Percentiles rank a stretch among this genome's conserved stretches.
These are phyloP conservation scores for Temnothorax ravouxi DNA, from an alignment of 2,888 invertebrate species.

Conservation along the genomic window DNA sequence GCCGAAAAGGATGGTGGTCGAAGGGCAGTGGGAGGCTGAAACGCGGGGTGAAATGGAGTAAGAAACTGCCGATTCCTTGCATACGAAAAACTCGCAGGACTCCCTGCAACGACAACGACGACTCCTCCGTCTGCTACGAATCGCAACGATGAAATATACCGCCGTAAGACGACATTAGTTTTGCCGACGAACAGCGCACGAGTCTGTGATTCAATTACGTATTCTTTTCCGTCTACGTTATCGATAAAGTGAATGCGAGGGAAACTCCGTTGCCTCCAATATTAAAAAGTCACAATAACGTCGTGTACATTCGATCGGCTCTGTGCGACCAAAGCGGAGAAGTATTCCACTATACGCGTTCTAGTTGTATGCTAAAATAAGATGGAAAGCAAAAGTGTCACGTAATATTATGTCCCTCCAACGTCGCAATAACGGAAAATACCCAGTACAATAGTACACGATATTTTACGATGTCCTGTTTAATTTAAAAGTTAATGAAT, in stretches of 20 bases:
- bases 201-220: slow-evolving; percentile 66
- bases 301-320: not conserved
- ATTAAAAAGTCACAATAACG: slow-evolving; percentile 38
- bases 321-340: not conserved
- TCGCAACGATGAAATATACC: slow-evolving; percentile 60
- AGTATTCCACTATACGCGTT: not conserved
- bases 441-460: not conserved
- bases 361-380: not conserved
- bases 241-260: slow-evolving; percentile 33
- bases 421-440: not conserved
- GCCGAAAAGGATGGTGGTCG: slow-evolving; percentile 23
- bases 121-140: slow-evolving; percentile 56
- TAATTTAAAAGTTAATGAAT: not conserved
- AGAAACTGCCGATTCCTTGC: slow-evolving; percentile 69
- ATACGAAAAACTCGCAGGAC: slow-evolving; percentile 64
- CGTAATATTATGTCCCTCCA: not conserved
- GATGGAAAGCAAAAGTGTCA: not conserved
- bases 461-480: not conserved
- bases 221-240: slow-evolving; percentile 43
- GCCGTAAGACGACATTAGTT: slow-evolving; percentile 22
- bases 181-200: not conserved
- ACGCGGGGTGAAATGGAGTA: slow-evolving; percentile 70
- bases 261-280: not conserved
- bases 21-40: slow-evolving; percentile 20
- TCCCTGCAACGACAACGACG: slow-evolving; percentile 36